Base-by-base conservation (phyloP, 23 tunicate species). In the Diplosoma virens region DNA sequence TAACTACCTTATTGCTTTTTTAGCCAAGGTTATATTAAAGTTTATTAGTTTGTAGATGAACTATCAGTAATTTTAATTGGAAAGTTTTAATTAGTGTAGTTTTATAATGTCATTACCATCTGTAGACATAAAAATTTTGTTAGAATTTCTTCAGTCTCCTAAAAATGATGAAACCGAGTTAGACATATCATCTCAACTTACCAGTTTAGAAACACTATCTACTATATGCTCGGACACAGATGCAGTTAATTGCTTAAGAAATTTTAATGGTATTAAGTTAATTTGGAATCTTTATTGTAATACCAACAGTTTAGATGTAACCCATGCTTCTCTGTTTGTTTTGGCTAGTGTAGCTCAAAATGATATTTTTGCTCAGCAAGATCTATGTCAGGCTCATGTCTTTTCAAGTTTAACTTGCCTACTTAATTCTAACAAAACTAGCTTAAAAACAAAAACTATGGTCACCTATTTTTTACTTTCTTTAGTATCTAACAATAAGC, bases 321-420 rank as follows among this genome's bases (percentile, higher is more conserved):
- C 78, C 4, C 60, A 72, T 27, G 14, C 59, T 23, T 72, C 61
- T 29, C 11, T 72, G 18, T 72, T 72, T 72, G 61, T 61, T 26
- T 27, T 72, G 2, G 17, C 78, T 30, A 47, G 37, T 27, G 23
- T 48, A 3, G 59, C 61, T 29, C 78, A 72, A 48, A 72, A 48
- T 48, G 24, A 72, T 72, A 35, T 72, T 14, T 72, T 23, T 72
- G 78, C 78, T 3, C 78, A 72, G 37, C 78, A 72, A 50, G 78
- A 72, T 3, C 78, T 72, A 47, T 47, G 78, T 29, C 61, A 9
- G 25, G 34, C 25, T 1, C 59, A 34, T 48, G 78, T 72, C 17
- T 72, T 72, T 72, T 14, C 6, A 23, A 72, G 78, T 61, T 27
- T 72, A 21, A 72, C 25, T 48, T 3, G 21, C 18, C 33, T 72